Evolutionary conservation across 2,113 vertebrate genomes (phyloP), one percentile per base, ranked within the genome.

Genomic region (Cygnus atratus): DNA sequence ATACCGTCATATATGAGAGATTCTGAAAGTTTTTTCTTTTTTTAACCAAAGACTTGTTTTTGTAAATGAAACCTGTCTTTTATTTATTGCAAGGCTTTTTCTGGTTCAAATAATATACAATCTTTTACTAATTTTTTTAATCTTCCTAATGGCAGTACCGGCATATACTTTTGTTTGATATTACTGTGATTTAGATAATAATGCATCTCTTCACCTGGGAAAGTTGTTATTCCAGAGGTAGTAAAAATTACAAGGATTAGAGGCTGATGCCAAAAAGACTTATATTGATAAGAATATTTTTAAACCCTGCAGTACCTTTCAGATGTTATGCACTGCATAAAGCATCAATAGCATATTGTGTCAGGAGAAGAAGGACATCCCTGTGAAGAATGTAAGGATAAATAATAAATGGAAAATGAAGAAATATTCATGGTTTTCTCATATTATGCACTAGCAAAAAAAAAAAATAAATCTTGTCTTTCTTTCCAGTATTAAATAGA

Each of bases 341-440:
- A 88, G 35, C 6, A 48, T 68, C 75, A 87, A 25, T 67, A 92
- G 37, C 55, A 35, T 73, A 37, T 65, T 59, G 11, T 62, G 31
- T 92, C 31, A 77, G 24, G 65, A 94, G 77, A 67, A 48, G 44
- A 95, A 70, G n/a, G 89, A 75, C 68, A 58, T 73, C 89, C 63
- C 46, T 91, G 43, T 71, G 71, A 58, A 92, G 79, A 84, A 76
- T 90, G 85, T 86, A 87, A 67, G 48, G 91, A 94, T 86, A 96
- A 93, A 85, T 94, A 94, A 95, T 92, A 95, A 96, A 86, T 80
- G 55, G 81, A 92, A 96, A 95, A 90, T 81, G 58, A 87, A 92
- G 48, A 81, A 87, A 91, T 94, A 87, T 9, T 93, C 73, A 4
- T 39, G 13, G 11, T 95, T 95, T 97, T 94, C 10, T 75, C 57